Evolutionary conservation across 2,113 vertebrate genomes (phyloP).

Genomic region (Epinephelus fuscoguttatus): DNA sequence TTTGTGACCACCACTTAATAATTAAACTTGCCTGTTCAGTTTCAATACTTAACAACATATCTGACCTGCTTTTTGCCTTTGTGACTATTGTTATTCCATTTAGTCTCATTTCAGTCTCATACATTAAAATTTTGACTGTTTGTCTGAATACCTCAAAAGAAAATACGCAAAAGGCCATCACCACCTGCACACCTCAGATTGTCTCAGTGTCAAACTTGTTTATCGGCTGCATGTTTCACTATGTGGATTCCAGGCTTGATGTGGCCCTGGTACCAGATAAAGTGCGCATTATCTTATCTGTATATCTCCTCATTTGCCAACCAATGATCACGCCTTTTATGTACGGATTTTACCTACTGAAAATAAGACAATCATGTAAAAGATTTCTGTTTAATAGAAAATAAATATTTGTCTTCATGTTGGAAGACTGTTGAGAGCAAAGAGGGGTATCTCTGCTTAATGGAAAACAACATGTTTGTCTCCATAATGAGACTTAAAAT

Average conservation of each 20-base stretch:
- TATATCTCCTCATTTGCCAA: constrained; percentile 40
- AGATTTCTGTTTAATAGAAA: constrained; percentile 9
- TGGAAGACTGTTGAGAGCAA: background rate
- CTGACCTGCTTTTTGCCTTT: constrained; percentile 12
- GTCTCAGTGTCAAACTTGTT: constrained; percentile 48
- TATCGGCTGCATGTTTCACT: constrained; percentile 17
- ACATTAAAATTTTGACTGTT: constrained; percentile 30
- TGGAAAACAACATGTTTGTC: background rate
- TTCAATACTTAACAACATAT: background rate
- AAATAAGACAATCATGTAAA: constrained; percentile 36
- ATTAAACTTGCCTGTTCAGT: constrained; percentile 35
- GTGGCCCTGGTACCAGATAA: background rate
- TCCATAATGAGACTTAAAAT: background rate
- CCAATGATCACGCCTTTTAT: constrained; percentile 42
- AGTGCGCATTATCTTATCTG: constrained; percentile 21
- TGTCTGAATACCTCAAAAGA: constrained; percentile 26
- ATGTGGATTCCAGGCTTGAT: constrained; percentile 27
- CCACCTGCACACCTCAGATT: constrained; percentile 51
- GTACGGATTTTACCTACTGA: constrained; percentile 36
- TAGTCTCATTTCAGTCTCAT: constrained; percentile 42
- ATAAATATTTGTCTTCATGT: constrained; percentile 8
- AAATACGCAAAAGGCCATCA: constrained; percentile 45
- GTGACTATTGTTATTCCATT: constrained; percentile 11
- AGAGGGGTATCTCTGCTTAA: background rate
- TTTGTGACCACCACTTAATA: constrained; percentile 49